Evolutionary conservation across 2,797 vertebrate species (phyloP).

Genomic region (Malacoraja senta): DNA sequence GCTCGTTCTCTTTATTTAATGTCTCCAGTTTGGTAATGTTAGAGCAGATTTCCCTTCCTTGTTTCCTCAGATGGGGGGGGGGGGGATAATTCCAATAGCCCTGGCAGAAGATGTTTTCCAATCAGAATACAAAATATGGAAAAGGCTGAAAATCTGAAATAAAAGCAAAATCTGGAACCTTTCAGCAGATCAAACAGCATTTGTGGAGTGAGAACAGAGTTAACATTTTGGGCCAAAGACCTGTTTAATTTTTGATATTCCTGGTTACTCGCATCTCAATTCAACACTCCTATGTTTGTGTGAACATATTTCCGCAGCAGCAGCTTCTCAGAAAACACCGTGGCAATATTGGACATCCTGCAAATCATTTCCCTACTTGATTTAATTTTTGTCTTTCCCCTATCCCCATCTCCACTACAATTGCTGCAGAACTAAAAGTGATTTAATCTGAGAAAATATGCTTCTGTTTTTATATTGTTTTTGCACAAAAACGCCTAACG

Average conservation of each 20-base stretch:
- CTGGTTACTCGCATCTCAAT: neutral
- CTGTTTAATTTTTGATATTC: neutral
- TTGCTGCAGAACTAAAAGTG: neutral
- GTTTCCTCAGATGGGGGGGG: too few species aligned
- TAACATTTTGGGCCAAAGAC: too few species aligned
- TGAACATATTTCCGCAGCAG: neutral
- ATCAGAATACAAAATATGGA: too few species aligned
- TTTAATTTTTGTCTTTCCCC: neutral
- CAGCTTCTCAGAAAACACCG: too few species aligned
- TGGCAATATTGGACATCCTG: neutral
- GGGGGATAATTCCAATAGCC: neutral
- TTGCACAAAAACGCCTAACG: neutral
- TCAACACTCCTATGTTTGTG: neutral
- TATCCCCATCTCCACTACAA: neutral
- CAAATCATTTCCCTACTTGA: too few species aligned
- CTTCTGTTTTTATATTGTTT: neutral
- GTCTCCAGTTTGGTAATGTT: neutral
- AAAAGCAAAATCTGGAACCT: too few species aligned
- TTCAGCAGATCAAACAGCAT: too few species aligned
- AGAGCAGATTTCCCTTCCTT: neutral
- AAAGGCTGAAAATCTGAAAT: too few species aligned
- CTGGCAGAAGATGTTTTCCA: neutral
- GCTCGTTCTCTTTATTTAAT: neutral
- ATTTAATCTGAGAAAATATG: neutral
- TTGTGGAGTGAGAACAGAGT: too few species aligned